A percentile compares a stretch with the other conserved stretches of the same genome.
These are phyloP conservation scores for Drosophila ohnishii DNA, from an alignment of 1,140 invertebrate genomes.

Conservation along the genomic window DNA sequence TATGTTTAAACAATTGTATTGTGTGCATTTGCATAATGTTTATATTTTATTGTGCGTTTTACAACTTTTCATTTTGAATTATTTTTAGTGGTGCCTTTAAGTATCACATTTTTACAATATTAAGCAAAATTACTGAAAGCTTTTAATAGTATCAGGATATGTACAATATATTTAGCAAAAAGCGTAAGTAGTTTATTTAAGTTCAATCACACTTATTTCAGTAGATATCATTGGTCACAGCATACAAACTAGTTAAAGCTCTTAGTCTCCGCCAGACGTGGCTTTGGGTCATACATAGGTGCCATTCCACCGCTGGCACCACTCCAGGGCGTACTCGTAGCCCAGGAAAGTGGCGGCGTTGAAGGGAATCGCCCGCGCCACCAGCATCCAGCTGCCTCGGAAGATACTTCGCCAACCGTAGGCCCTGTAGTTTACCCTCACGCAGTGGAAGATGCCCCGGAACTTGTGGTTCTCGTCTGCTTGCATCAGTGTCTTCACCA, in stretches of 20 bases:
- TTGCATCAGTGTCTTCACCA: slow-evolving; percentile 90
- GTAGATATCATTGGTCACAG: slow-evolving; percentile 8
- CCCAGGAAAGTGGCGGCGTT: slow-evolving; percentile 88
- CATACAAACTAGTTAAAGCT: slow-evolving; percentile 46
- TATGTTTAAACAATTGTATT: not conserved
- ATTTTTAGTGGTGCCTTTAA: not conserved
- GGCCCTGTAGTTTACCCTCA: slow-evolving; percentile 84
- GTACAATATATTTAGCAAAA: slow-evolving; percentile 29
- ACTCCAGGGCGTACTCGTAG: slow-evolving; percentile 85
- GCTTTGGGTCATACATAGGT: slow-evolving; percentile 24
- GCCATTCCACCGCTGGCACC: slow-evolving; percentile 60
- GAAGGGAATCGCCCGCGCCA: slow-evolving; percentile 87
- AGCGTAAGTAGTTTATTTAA: not conserved
- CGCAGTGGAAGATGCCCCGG: slow-evolving; percentile 74
- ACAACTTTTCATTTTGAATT: not conserved
- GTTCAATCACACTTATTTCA: slow-evolving; percentile 13
- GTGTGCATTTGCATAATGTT: not conserved
- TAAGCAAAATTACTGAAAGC: not conserved
- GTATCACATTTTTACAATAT: not conserved
- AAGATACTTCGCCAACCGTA: slow-evolving; percentile 85
- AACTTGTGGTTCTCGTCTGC: slow-evolving; percentile 85
- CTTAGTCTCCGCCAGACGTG: slow-evolving; percentile 12
- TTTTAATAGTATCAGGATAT: not conserved
- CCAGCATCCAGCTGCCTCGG: slow-evolving; percentile 85
- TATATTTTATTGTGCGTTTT: not conserved